phyloP scores from a whole-genome alignment of 92 coral and sea anemone species.

The Heteractis magnifica region DNA sequence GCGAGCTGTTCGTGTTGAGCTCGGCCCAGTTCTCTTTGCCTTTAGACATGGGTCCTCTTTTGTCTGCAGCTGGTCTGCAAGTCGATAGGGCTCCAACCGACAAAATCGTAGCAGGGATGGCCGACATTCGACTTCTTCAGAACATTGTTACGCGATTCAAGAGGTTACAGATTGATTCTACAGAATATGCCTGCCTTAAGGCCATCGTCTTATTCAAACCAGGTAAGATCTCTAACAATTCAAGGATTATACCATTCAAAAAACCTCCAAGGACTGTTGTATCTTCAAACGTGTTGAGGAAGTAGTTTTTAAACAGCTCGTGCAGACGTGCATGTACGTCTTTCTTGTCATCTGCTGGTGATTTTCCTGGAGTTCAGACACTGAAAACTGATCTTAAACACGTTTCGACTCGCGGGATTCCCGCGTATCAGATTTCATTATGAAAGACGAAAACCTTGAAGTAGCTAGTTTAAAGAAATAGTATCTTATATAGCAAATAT shows the following conservation, averaged over 20 bases:
- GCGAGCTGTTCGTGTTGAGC: slow-evolving; percentile 95
- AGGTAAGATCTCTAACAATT: slow-evolving; percentile 52
- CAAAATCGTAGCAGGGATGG: slow-evolving; percentile 86
- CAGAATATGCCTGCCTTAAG: slow-evolving; percentile 94
- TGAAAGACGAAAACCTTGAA: too few relatives aligned
- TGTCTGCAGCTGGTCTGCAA: slow-evolving; percentile 80
- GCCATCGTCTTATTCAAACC: slow-evolving; percentile 95
- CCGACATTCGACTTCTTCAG: slow-evolving; percentile 90
- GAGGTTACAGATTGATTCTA: slow-evolving; percentile 86
- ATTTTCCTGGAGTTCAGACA: not conserved
- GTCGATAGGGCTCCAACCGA: slow-evolving; percentile 84
- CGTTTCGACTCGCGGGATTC: not conserved
- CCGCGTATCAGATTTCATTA: not conserved
- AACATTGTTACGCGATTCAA: slow-evolving; percentile 84
- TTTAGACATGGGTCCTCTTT: slow-evolving; percentile 86
- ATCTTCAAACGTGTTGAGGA: not conserved
- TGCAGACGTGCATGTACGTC: not conserved
- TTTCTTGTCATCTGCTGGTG: not conserved
- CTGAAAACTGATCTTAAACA: not conserved
- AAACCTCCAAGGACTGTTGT: not conserved
- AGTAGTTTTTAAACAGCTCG: not conserved
- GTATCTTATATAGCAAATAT: too few relatives aligned
- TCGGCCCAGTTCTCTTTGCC: slow-evolving; percentile 94
- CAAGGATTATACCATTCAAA: not conserved
- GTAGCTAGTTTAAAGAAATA: too few relatives aligned